Conservation (phyloP, 2,797 vertebrate genomes). For the Telmatherina bonti region DNA sequence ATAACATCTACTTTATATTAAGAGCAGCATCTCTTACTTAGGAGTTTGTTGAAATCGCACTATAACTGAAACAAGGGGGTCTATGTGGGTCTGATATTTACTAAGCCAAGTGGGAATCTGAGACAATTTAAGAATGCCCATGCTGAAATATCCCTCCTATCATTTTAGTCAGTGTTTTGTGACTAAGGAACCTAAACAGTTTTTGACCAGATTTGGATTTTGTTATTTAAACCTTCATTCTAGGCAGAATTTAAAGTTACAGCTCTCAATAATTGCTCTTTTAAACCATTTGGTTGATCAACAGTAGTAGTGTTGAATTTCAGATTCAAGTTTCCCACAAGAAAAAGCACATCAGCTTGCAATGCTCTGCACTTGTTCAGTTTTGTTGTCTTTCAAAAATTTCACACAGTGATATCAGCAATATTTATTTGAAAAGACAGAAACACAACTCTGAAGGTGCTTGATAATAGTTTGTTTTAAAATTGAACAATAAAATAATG, state of each 20-base stretch:
- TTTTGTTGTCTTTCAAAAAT: slow-evolving; percentile 2
- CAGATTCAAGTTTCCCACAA: slow-evolving; percentile 2
- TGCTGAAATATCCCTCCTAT: too few relatives aligned
- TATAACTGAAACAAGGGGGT: background rate
- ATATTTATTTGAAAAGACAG: slow-evolving; percentile 10
- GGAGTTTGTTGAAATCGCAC: too few relatives aligned
- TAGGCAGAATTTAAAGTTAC: too few relatives aligned
- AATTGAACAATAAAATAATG: slow-evolving; percentile 42
- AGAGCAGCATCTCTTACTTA: too few relatives aligned
- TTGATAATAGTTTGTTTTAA: slow-evolving; percentile 38
- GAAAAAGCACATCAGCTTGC: slow-evolving; percentile 10
- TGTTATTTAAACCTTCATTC: background rate
- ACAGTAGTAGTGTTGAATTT: background rate
- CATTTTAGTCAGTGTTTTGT: too few relatives aligned
- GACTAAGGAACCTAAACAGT: too few relatives aligned
- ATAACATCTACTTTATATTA: too few relatives aligned
- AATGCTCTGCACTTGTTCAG: background rate
- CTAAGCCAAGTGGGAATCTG: background rate
- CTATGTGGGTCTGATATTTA: background rate
- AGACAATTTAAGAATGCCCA: background rate
- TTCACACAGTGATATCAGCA: slow-evolving; percentile 19
- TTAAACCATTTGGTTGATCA: background rate
- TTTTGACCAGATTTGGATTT: too few relatives aligned
- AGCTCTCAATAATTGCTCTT: too few relatives aligned
- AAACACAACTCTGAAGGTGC: slow-evolving; percentile 8